Percentiles rank a stretch among this genome's conserved stretches.
Evolutionary conservation across 2,113 vertebrate species (phyloP).

Genomic region (Nothoprocta pentlandii): DNA sequence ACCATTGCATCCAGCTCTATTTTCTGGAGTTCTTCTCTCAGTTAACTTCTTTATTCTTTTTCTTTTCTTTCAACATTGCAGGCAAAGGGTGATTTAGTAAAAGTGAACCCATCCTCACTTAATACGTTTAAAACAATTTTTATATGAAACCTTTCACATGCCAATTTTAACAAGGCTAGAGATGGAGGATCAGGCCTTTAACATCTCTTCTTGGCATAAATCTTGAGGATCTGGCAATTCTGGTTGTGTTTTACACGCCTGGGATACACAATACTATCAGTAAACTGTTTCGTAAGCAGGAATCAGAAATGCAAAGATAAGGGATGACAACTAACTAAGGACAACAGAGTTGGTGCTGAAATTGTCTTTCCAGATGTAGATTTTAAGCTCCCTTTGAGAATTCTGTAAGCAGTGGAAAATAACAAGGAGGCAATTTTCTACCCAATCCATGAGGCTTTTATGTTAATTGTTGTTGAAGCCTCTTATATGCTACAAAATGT

Average conservation of each 20-base stretch:
- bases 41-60: background rate
- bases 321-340: background rate
- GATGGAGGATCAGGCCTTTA: background rate
- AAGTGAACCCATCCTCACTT: background rate
- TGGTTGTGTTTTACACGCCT: background rate
- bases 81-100: background rate
- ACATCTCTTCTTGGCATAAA: background rate
- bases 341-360: background rate
- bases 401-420: background rate
- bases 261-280: background rate
- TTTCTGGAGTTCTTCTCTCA: background rate
- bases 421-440: background rate
- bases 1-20: background rate
- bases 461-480: background rate
- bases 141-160: background rate
- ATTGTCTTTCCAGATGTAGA: background rate
- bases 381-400: background rate
- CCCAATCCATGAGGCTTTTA: background rate
- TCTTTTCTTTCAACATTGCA: background rate
- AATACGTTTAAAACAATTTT: background rate
- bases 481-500: background rate
- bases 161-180: background rate
- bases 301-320: background rate
- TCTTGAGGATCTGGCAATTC: fast-evolving
- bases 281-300: background rate